Percentiles rank a stretch among this genome's conserved stretches.
Conservation (phyloP, 2,113 vertebrate genomes). For the Hucho hucho region DNA sequence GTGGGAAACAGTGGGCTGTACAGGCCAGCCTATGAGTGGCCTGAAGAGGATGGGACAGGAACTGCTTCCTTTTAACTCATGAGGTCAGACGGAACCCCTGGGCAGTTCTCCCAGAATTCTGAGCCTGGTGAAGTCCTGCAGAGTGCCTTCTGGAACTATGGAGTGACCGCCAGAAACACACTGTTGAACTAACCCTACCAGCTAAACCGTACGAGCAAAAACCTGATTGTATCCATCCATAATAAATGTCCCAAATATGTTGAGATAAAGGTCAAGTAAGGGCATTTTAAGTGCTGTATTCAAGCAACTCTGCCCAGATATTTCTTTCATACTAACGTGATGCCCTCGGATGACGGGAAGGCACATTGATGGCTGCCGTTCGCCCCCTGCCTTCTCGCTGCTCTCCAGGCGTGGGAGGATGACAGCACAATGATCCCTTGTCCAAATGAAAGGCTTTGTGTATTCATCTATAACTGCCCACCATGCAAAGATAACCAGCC, state of each 20-base stretch:
- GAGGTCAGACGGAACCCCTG: conserved; percentile 77
- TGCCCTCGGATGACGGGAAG: conserved; percentile 62
- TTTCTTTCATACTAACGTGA: not conserved
- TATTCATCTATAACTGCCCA: conserved; percentile 62
- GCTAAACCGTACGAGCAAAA: not conserved
- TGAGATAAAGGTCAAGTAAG: not conserved
- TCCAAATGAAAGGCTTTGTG: conserved; percentile 57
- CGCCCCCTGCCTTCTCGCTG: conserved; percentile 2
- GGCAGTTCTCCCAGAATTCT: conserved; percentile 76
- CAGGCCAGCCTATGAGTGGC: conserved; percentile 34
- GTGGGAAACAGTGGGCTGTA: conserved; percentile 62
- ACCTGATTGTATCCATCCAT: not conserved
- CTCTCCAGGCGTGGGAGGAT: conserved; percentile 37
- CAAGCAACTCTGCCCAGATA: not conserved
- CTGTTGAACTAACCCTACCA: conserved; percentile 17
- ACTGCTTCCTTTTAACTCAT: conserved; percentile 19
- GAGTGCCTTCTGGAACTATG: conserved; percentile 74
- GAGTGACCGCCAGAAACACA: conserved; percentile 62
- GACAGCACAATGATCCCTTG: conserved; percentile 54
- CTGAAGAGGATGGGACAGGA: conserved; percentile 38
- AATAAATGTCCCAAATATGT: not conserved
- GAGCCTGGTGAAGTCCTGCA: conserved; percentile 67
- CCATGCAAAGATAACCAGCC: conserved; percentile 63
- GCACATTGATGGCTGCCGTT: conserved; percentile 51
- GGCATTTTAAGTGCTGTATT: not conserved